A percentile compares a stretch with the other conserved stretches of the same genome.
These are phyloP conservation scores for Trichopoda pennipes DNA, from an alignment of 2,888 invertebrate species.

Conservation along the genomic window DNA sequence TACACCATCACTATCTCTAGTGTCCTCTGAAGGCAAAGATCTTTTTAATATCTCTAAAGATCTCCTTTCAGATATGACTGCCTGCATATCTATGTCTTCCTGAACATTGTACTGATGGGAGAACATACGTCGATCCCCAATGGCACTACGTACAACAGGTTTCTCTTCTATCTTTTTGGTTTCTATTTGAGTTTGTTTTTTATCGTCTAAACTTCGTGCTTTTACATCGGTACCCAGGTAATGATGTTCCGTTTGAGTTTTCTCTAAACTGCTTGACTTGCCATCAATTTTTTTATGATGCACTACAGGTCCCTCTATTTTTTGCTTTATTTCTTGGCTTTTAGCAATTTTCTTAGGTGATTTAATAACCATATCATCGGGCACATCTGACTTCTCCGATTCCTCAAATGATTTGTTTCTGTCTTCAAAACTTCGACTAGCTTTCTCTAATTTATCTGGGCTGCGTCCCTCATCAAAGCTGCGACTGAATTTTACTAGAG, in stretches of 20 bases:
- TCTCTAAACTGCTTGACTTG: constrained; percentile 86
- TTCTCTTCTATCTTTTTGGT: constrained; percentile 81
- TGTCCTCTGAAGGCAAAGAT: constrained; percentile 82
- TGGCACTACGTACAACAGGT: constrained; percentile 74
- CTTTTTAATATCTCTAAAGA: constrained; percentile 85
- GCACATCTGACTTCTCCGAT: constrained; percentile 83
- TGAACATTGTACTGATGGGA: constrained; percentile 78
- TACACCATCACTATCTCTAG: constrained; percentile 76
- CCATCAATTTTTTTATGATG: constrained; percentile 84
- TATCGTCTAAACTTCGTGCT: constrained; percentile 86
- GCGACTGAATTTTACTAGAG: constrained; percentile 83
- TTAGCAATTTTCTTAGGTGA: constrained; percentile 84
- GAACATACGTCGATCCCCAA: constrained; percentile 78
- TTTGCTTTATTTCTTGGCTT: constrained; percentile 84
- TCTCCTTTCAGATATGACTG: constrained; percentile 83
- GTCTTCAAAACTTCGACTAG: constrained; percentile 85
- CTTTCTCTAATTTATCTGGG: constrained; percentile 82
- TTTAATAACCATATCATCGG: constrained; percentile 82
- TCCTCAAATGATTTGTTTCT: constrained; percentile 85
- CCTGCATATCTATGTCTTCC: constrained; percentile 83
- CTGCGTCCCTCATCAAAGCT: constrained; percentile 85
- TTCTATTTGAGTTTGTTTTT: constrained; percentile 76
- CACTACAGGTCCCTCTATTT: constrained; percentile 84
- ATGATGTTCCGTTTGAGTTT: constrained; percentile 84
- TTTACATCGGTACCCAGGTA: constrained; percentile 84